phyloP scores from a whole-genome alignment of 2,888 invertebrate species.

The Girardia tigrina region DNA sequence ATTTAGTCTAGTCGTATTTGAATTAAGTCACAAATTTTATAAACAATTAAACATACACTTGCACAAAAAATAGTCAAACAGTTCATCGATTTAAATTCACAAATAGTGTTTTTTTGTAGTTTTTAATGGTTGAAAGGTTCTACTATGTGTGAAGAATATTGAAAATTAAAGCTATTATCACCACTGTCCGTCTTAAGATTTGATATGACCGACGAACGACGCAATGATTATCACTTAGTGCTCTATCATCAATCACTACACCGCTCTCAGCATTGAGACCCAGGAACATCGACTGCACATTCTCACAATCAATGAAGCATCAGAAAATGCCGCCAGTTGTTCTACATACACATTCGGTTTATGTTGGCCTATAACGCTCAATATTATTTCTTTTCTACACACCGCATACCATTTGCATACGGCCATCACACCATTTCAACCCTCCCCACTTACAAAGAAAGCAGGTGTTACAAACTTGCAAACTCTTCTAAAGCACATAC shows the following conservation, averaged over 20 bases:
- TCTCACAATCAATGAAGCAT: not conserved
- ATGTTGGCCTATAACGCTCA: not conserved
- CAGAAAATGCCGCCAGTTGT: slow-evolving; percentile 5
- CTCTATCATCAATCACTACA: not conserved
- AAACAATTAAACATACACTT: too few species aligned
- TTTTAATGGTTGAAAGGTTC: too few species aligned
- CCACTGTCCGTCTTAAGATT: not conserved
- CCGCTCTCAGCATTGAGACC: not conserved
- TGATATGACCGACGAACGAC: not conserved
- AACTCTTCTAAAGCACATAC: not conserved
- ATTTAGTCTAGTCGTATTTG: too few species aligned
- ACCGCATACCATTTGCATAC: slow-evolving; percentile 11
- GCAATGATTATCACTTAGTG: not conserved
- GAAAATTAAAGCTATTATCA: not conserved
- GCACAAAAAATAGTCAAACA: too few species aligned
- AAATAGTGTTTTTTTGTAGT: too few species aligned
- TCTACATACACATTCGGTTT: not conserved
- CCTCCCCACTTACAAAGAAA: not conserved
- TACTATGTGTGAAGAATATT: not conserved
- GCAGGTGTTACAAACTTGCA: slow-evolving; percentile 5
- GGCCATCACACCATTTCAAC: not conserved
- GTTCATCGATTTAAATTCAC: too few species aligned
- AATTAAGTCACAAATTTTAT: too few species aligned
- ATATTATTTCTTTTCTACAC: not conserved
- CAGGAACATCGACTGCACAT: not conserved